Conservation (phyloP, 2,888 invertebrate genomes). For the Smittia aterrima region DNA sequence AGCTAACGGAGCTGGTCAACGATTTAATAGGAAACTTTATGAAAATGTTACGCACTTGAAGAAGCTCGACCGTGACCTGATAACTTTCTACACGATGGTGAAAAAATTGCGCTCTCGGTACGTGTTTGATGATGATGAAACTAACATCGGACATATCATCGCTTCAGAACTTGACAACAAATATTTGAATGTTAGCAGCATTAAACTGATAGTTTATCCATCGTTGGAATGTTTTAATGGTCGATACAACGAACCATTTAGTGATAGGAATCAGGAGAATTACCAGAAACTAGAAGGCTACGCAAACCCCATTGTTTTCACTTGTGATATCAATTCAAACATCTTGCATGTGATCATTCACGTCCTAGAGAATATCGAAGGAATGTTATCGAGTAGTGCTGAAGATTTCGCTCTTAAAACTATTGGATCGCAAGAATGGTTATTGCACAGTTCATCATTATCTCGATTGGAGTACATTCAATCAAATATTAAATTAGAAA, state of each 20-base stretch:
- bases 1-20: not conserved
- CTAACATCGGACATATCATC: slow-evolving; percentile 85
- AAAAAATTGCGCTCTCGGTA: slow-evolving; percentile 75
- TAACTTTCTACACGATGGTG: slow-evolving; percentile 80
- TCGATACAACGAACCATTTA: slow-evolving; percentile 20
- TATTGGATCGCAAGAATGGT: slow-evolving; percentile 82
- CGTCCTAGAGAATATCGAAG: slow-evolving; percentile 77
- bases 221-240: slow-evolving; percentile 49
- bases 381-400: slow-evolving; percentile 65
- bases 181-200: slow-evolving; percentile 75
- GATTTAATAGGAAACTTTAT: slow-evolving; percentile 62
- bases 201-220: slow-evolving; percentile 81
- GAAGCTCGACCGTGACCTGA: slow-evolving; percentile 72
- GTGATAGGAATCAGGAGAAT: not conserved
- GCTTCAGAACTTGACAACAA: slow-evolving; percentile 82
- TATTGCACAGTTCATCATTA: slow-evolving; percentile 79
- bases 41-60: slow-evolving; percentile 70
- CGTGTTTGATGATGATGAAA: slow-evolving; percentile 67
- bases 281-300: slow-evolving; percentile 56
- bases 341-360: slow-evolving; percentile 84
- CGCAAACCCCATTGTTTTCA: slow-evolving; percentile 76
- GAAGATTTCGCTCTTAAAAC: slow-evolving; percentile 65
- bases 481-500: slow-evolving; percentile 87
- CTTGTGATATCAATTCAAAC: slow-evolving; percentile 89
- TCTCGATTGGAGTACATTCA: slow-evolving; percentile 92